Conservation (phyloP, 2,113 vertebrate species). For the Tetraodon nigroviridis region DNA sequence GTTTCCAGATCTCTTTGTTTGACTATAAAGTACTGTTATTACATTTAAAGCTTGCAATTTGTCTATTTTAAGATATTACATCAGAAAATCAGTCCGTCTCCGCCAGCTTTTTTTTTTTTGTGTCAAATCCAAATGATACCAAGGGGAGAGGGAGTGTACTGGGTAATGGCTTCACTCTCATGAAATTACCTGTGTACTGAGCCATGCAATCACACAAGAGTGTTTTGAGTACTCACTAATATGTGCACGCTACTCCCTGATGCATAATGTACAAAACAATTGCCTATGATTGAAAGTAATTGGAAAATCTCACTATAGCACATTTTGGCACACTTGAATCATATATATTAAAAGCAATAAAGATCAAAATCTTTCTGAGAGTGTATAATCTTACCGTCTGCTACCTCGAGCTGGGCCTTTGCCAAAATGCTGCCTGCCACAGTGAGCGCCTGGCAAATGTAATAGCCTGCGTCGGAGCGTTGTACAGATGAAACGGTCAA, state of each 20-base stretch:
- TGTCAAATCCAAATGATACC: not conserved
- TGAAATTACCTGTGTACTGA: slow-evolving; percentile 20
- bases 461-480: slow-evolving; percentile 87
- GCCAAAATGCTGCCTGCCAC: slow-evolving; percentile 95
- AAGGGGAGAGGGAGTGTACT: not conserved
- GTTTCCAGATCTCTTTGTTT: not conserved
- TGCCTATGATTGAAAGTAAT: not conserved
- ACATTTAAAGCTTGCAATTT: not conserved
- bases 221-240: slow-evolving; percentile 3
- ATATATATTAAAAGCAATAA: not conserved
- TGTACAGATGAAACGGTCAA: slow-evolving; percentile 88
- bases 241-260: slow-evolving; percentile 10
- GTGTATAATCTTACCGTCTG: slow-evolving; percentile 81
- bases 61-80: not conserved
- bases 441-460: slow-evolving; percentile 92
- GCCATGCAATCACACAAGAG: slow-evolving; percentile 7
- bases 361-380: slow-evolving; percentile 5
- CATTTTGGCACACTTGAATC: not conserved
- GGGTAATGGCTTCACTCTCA: slow-evolving; percentile 5
- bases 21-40: not conserved
- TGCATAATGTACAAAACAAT: slow-evolving; percentile 3
- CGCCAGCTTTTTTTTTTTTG: not conserved
- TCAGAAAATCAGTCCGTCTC: not conserved
- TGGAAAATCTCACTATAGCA: not conserved
- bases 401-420: slow-evolving; percentile 93